Base-by-base conservation (phyloP, 2,797 vertebrate genomes). In the Falco rusticolus region DNA sequence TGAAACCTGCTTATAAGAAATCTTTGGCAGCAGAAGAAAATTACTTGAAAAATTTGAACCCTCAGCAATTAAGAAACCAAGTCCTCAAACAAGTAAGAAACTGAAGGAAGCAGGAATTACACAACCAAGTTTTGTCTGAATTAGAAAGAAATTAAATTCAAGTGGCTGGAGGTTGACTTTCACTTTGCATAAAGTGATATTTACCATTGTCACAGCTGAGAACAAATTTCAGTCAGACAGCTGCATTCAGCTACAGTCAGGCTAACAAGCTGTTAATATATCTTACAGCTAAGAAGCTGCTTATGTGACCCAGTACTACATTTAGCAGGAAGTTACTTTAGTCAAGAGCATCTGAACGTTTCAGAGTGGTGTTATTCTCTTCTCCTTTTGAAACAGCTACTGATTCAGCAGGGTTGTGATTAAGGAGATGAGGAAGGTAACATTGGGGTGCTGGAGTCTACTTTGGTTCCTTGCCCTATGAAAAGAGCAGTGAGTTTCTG, bases 71-170 rank as follows among this genome's bases (percentile, higher is more conserved):
- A 81, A 90, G 54, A 93, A 92, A 85, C 18, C n/a, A 89, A 89
- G 50, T 11, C 54, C 54, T 64, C 47, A 71, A 74, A 71, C 1
- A 34, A 79, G 25, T 57, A 92, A 83, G 68, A 86, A 77, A 54
- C 16, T 57, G 65, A 92, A 93, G 54, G 54, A 68, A 25, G 33
- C n/a, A 83, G 37, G 45, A 48, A 69, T 89, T 71, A 51, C 18
- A 64, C 43, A 89, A 89, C 74, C 66, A 84, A 93, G 28, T 90
- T 95, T 94, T 87, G 87, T 60, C 84, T 89, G 70, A 94, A 74
- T 91, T 90, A 92, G 66, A 94, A 95, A 90, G 60, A 87, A 93
- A 76, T 81, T 51, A 91, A 94, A 89, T 94, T 89, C 74, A 85
- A 94, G 78, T 79, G 61, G 79, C 72, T 89, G 56, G 91, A 95